Conservation (phyloP, 2,113 vertebrate species). For the Corvus hawaiiensis region DNA sequence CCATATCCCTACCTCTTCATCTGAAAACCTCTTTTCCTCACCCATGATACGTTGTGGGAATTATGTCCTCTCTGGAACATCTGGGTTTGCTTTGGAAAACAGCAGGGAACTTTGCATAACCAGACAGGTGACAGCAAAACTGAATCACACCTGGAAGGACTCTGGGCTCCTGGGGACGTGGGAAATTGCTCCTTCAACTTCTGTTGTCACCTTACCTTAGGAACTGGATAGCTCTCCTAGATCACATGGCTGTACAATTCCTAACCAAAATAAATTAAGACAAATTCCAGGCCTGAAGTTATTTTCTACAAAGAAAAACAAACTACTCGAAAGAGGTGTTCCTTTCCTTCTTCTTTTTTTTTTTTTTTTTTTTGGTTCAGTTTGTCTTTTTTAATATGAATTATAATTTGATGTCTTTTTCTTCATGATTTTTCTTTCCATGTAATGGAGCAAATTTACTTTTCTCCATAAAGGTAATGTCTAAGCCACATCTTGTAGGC, state of each 20-base stretch:
- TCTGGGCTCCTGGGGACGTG: background rate
- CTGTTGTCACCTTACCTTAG: background rate
- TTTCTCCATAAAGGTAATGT: background rate
- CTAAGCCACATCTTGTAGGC: background rate
- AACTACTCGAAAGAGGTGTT: accelerated
- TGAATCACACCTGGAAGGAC: background rate
- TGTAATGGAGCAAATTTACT: background rate
- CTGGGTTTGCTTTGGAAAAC: background rate
- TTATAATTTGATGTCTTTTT: background rate
- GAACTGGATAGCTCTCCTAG: background rate
- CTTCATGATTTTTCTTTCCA: background rate
- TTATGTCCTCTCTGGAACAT: background rate
- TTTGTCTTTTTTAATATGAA: background rate
- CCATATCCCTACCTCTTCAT: background rate
- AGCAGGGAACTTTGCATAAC: background rate
- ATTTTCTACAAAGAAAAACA: background rate
- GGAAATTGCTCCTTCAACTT: background rate
- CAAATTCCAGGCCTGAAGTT: background rate
- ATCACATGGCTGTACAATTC: background rate
- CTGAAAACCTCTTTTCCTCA: background rate
- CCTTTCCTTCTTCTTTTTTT: no score
- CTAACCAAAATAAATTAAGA: background rate
- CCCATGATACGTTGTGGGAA: background rate
- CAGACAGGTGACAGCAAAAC: background rate
- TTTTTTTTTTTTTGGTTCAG: background rate